These are phyloP conservation scores for Palythoa grandis DNA, from an alignment of 92 coral and sea anemone species.

Conservation along the genomic window DNA sequence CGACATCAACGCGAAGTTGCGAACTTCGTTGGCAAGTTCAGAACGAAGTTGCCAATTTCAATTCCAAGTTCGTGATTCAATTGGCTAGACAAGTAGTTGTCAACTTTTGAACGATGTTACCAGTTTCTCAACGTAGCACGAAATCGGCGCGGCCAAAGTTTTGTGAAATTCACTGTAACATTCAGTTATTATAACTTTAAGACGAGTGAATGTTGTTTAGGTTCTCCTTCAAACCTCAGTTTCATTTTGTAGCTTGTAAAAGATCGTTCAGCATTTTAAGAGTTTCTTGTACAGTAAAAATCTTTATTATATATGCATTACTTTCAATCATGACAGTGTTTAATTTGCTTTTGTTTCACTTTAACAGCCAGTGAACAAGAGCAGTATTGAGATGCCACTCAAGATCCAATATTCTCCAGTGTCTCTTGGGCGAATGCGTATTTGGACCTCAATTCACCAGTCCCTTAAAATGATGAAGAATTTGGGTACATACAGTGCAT, in stretches of 20 bases:
- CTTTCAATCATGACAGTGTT: neutral
- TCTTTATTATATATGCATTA: neutral
- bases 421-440: slow-evolving; percentile 86
- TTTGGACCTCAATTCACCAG: slow-evolving; percentile 80
- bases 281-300: neutral
- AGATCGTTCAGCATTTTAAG: neutral
- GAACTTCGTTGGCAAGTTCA: no score
- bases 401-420: slow-evolving; percentile 87
- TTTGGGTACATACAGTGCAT: slow-evolving; percentile 57
- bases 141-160: no score
- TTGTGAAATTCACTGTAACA: no score
- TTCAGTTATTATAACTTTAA: no score
- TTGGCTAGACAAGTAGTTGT: no score
- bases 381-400: slow-evolving; percentile 76
- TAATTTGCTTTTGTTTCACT: neutral
- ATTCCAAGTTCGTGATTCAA: no score
- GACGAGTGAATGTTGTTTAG: no score
- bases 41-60: no score
- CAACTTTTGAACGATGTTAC: no score
- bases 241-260: neutral
- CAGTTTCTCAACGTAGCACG: no score
- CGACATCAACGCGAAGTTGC: no score
- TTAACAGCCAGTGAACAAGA: slow-evolving; percentile 79
- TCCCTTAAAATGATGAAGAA: slow-evolving; percentile 78
- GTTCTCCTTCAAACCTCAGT: no score